Evolutionary conservation across 2,113 vertebrate species (phyloP), one percentile per base, ranked within the genome.

Genomic region (Hymenochirus boettgeri): DNA sequence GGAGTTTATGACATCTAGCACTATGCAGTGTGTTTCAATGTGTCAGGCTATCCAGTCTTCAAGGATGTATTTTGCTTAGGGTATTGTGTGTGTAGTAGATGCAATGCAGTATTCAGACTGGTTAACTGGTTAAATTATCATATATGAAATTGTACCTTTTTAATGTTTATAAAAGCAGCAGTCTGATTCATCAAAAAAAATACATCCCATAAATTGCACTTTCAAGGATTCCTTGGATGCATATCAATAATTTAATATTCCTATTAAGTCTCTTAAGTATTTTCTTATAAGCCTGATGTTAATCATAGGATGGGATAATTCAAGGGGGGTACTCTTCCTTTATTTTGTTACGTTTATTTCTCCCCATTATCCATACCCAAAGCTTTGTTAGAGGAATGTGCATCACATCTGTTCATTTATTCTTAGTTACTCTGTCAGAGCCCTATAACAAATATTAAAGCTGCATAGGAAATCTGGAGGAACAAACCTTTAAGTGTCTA

Each of bases 51-150:
- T 58, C 47, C 33, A 13, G 21, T 53, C 48, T 52, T 29, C 47
- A 15, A 51, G 65, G 46, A 69, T 52, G 57, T 24, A 33, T 60
- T 60, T 39, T 69, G 65, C 65, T 69, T 52, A 31, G 65, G 47
- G 57, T 60, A 58, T 35, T 35, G 33, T 52, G 33, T 69, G 65
- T 69, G 52, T 23, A 67, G 65, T 69, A 69, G 65, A 69, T 51
- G 22, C 50, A n/a, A 60, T 42, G 35, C 65, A 69, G 57, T 69
- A 60, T 69, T 69, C 53, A 29, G 11, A 19, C 45, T 57, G 57
- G 47, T 51, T 51, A n/a, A n/a, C n/a, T 39, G 2, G 1, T 42
- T 64, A 64, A 37, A 18, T 47, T 53, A 42, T 60, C 50, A 52
- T 17, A 17, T 39, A 66, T 59, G 46, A 51, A 66, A 57, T 48